Percentiles rank a stretch among this genome's conserved stretches.
Conservation (phyloP, 2,888 invertebrate species). For the Tetragonisca angustula region DNA sequence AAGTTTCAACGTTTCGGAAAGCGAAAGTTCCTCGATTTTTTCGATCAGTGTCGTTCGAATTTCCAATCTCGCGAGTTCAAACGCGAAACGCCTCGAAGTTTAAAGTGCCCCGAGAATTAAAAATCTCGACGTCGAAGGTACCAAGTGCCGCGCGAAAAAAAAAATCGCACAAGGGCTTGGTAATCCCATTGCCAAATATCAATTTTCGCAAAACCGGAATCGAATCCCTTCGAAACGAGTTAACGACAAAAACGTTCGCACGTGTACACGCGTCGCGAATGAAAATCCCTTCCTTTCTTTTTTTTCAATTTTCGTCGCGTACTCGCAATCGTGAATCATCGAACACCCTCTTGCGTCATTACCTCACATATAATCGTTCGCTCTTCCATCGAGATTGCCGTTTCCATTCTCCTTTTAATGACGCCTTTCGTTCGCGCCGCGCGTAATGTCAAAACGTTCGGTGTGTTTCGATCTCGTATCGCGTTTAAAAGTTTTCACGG, state of each 20-base stretch:
- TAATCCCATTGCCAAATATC: not conserved
- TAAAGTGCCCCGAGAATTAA: not conserved
- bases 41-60: too few species aligned
- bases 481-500: slow-evolving; percentile 46
- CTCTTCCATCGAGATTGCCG: not conserved
- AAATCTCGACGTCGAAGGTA: too few species aligned
- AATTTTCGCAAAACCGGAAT: not conserved
- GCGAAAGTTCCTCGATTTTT: too few species aligned
- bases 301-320: slow-evolving; percentile 1
- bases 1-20: too few species aligned
- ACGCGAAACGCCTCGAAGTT: not conserved
- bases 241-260: not conserved
- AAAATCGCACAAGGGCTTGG: not conserved
- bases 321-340: slow-evolving; percentile 2
- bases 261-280: not conserved
- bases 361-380: not conserved
- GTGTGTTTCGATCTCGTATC: slow-evolving; percentile 13
- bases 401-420: not conserved
- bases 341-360: not conserved
- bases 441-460: not conserved
- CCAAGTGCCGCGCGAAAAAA: not conserved
- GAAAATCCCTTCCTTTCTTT: not conserved
- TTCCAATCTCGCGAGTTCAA: not conserved
- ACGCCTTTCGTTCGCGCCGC: not conserved
- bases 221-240: not conserved